Conservation (phyloP, 2,888 invertebrate genomes). For the Luperina testacea region DNA sequence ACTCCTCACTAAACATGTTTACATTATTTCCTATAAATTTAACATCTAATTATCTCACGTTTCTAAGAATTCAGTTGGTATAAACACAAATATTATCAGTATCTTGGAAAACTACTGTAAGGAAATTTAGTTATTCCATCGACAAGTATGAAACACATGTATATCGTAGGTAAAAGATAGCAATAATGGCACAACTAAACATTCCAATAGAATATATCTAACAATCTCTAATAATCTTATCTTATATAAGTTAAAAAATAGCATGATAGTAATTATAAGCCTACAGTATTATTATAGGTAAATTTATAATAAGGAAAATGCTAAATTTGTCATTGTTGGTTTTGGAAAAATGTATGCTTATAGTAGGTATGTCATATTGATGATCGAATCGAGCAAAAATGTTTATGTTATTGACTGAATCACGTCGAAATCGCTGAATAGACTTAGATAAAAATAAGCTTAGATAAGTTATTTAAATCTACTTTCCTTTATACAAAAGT, state of each 20-base stretch:
- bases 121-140: constrained; percentile 16
- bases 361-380: background rate
- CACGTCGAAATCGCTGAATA: background rate
- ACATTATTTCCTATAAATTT: constrained; percentile 31
- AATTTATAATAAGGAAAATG: background rate
- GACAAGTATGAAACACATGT: constrained; percentile 13
- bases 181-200: constrained; percentile 16
- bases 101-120: constrained; percentile 2
- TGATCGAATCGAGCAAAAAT: background rate
- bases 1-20: constrained; percentile 2
- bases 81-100: background rate
- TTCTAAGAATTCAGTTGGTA: constrained; percentile 2
- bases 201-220: constrained; percentile 14
- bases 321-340: background rate
- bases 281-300: background rate
- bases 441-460: background rate
- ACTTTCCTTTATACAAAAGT: background rate
- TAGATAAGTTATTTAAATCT: background rate
- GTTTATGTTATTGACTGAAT: background rate
- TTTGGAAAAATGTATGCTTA: background rate
- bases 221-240: constrained; percentile 47
- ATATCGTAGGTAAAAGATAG: constrained; percentile 11
- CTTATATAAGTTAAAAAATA: constrained; percentile 30
- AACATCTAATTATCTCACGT: constrained; percentile 4
- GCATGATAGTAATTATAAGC: background rate